Conservation (phyloP, 2,113 vertebrate genomes). For the Oryzias melastigma region DNA sequence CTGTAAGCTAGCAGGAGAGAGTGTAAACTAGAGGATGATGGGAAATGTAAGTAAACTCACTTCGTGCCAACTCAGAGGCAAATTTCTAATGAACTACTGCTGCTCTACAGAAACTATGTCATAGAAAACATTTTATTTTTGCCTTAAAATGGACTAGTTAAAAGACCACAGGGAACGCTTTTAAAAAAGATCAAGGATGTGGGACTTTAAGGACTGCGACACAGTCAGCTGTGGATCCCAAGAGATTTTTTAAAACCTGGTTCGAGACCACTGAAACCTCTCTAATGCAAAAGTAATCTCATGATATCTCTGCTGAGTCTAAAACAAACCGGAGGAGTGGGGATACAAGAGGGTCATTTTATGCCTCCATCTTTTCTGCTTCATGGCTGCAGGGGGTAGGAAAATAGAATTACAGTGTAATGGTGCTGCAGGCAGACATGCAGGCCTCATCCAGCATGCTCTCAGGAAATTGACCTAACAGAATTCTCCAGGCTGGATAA, state of each 20-base stretch:
- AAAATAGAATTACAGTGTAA: slow-evolving; percentile 61
- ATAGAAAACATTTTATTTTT: too few relatives aligned
- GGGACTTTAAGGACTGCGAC: not conserved
- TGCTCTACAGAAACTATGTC: too few relatives aligned
- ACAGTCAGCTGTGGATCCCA: not conserved
- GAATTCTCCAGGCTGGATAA: slow-evolving; percentile 36
- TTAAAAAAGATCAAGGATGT: too few relatives aligned
- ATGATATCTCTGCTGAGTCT: slow-evolving; percentile 15
- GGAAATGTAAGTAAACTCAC: too few relatives aligned
- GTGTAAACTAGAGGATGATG: too few relatives aligned
- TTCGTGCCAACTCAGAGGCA: too few relatives aligned
- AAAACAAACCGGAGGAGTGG: slow-evolving; percentile 16
- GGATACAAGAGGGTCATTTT: slow-evolving; percentile 29
- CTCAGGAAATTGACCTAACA: slow-evolving; percentile 58
- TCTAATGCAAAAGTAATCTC: slow-evolving; percentile 32
- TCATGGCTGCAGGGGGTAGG: slow-evolving; percentile 29
- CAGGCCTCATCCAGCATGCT: slow-evolving; percentile 46
- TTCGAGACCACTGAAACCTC: slow-evolving; percentile 2
- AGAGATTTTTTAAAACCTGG: not conserved
- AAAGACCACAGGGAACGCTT: too few relatives aligned
- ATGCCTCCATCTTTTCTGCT: slow-evolving; percentile 32
- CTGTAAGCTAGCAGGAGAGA: too few relatives aligned
- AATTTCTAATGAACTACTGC: too few relatives aligned
- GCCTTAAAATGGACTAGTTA: too few relatives aligned
- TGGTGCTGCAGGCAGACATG: slow-evolving; percentile 45